Evolutionary conservation across 1,140 invertebrate genomes (phyloP).

Genomic region (Metopolophium dirhodum): DNA sequence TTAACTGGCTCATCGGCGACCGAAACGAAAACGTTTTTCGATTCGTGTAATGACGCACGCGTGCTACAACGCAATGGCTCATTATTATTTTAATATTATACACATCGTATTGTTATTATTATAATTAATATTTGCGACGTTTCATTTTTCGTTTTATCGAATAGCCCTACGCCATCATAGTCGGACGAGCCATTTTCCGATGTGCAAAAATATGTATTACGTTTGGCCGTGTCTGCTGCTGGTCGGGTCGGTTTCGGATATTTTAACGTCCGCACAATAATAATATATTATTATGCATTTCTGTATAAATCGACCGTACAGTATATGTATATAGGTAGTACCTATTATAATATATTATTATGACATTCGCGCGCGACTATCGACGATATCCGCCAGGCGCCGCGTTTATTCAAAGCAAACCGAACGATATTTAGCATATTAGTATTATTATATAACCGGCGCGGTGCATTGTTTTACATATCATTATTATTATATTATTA

Average conservation of each 20-base stretch:
- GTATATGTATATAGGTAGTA: too few species aligned
- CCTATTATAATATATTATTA: neutral
- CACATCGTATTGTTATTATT: too few species aligned
- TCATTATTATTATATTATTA: neutral
- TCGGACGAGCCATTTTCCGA: neutral
- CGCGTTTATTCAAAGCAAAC: neutral
- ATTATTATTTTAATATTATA: neutral
- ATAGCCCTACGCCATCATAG: neutral
- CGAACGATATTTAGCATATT: neutral
- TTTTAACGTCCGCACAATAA: neutral
- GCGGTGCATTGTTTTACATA: neutral
- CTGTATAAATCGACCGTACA: neutral
- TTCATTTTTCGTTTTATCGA: neutral
- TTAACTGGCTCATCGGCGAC: neutral
- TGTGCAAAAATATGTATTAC: neutral
- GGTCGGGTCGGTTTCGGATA: neutral
- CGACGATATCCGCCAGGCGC: neutral
- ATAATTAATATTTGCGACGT: neutral
- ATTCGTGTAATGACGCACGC: neutral
- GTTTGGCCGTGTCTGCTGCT: neutral
- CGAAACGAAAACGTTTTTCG: neutral
- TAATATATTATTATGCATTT: neutral
- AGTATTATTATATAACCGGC: too few species aligned
- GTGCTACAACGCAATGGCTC: neutral
- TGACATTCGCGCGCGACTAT: neutral